Evolutionary conservation across 1,140 invertebrate species (phyloP).

Genomic region (Lethrus apterus): DNA sequence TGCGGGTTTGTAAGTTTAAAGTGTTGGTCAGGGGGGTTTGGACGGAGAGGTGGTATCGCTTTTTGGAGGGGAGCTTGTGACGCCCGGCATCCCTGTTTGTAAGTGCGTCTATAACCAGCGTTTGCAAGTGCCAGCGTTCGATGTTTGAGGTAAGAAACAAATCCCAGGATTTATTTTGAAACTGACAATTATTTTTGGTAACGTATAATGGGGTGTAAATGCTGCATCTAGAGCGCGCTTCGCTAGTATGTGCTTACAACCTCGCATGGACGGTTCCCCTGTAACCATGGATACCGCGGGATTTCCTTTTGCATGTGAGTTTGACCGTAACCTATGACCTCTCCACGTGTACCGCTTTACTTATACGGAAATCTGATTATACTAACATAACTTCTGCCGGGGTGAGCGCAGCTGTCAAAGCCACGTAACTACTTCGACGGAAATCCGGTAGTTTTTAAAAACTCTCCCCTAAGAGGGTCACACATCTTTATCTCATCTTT

Average conservation of each 20-base stretch:
- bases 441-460: slow-evolving; percentile 20
- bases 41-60: slow-evolving; percentile 5
- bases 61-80: slow-evolving; percentile 15
- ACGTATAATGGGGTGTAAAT: background rate
- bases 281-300: slow-evolving; percentile 14
- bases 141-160: slow-evolving; percentile 17
- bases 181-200: slow-evolving; percentile 21
- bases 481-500: no score
- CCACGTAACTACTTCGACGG: slow-evolving; percentile 14
- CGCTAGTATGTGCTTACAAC: background rate
- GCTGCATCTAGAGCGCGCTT: slow-evolving; percentile 3
- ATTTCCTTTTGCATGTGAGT: slow-evolving; percentile 15
- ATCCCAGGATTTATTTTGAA: slow-evolving; percentile 18
- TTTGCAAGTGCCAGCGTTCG: slow-evolving; percentile 12
- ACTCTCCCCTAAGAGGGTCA: no score
- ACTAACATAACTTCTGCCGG: no score
- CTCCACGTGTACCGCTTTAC: no score
- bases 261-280: slow-evolving; percentile 1
- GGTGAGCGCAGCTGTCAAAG: slow-evolving; percentile 17
- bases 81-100: slow-evolving; percentile 18
- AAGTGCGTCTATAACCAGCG: slow-evolving; percentile 21
- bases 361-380: no score
- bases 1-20: no score
- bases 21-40: slow-evolving; percentile 7
- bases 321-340: slow-evolving; percentile 1